These are phyloP conservation scores for Ursus arctos DNA, from an alignment of 2,113 vertebrate genomes.

Conservation along the genomic window DNA sequence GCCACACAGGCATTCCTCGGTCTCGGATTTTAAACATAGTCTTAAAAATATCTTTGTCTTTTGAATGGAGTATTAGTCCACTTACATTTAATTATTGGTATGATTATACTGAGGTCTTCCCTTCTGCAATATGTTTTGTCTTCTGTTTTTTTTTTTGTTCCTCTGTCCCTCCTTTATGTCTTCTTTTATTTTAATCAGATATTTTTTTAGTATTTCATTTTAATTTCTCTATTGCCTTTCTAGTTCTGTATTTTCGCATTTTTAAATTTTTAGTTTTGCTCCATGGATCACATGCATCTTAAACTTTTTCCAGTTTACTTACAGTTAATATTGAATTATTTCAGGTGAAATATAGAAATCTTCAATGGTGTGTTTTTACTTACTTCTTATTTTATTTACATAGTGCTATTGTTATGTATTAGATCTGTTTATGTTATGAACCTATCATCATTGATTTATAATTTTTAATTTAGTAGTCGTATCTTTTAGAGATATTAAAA, in stretches of 20 bases:
- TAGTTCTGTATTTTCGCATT: background rate
- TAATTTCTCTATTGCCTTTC: background rate
- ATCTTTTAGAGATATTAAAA: background rate
- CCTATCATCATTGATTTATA: background rate
- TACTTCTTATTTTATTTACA: background rate
- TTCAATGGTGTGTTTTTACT: background rate
- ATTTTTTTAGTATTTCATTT: background rate
- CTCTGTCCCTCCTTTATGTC: background rate
- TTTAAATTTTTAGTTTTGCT: background rate
- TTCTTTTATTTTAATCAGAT: constrained; percentile 2
- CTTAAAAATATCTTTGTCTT: background rate
- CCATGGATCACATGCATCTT: background rate
- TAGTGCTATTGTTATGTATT: background rate
- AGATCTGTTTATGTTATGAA: background rate
- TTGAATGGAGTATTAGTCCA: background rate
- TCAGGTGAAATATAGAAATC: background rate
- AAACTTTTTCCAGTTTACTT: background rate
- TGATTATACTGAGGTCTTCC: background rate
- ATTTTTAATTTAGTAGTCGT: background rate
- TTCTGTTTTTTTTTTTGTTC: background rate
- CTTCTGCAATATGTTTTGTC: background rate
- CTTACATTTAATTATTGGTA: background rate
- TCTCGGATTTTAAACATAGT: background rate
- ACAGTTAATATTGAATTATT: background rate
- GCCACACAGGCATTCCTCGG: background rate